phyloP scores from a whole-genome alignment of 2,797 vertebrate species.

The Liasis olivaceus region DNA sequence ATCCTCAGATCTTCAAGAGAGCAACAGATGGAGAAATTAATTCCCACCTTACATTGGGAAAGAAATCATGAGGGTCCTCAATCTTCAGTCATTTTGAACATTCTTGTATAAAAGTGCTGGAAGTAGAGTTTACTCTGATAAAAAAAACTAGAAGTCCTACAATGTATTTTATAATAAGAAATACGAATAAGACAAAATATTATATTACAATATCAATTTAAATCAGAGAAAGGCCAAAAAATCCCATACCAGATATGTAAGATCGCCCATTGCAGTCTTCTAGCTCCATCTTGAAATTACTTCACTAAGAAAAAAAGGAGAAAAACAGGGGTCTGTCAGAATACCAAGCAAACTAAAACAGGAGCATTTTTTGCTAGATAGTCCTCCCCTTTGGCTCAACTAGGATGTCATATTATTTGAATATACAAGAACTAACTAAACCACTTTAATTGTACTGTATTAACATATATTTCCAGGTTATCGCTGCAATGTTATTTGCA shows the following conservation, averaged over 20 bases:
- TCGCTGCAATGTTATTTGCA: neutral
- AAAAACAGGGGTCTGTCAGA: constrained; percentile 49
- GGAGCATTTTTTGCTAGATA: neutral
- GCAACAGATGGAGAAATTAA: neutral
- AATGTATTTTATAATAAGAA: neutral
- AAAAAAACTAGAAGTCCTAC: neutral
- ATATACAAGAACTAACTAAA: neutral
- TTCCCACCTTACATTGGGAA: neutral
- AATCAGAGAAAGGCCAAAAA: neutral
- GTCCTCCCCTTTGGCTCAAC: neutral
- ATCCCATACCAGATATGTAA: constrained; percentile 85
- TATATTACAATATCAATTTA: neutral
- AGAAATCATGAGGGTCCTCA: neutral
- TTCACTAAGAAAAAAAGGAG: constrained; percentile 72
- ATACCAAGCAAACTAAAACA: neutral
- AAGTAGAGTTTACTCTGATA: neutral
- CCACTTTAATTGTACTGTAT: neutral
- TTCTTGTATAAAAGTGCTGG: neutral
- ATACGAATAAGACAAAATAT: neutral
- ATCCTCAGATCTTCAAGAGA: neutral
- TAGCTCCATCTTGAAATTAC: constrained; percentile 89
- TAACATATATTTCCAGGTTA: neutral
- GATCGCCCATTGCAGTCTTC: constrained; percentile 92
- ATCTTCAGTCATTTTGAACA: neutral
- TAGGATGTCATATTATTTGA: neutral